These are phyloP conservation scores for Dendrolimus pini DNA, from an alignment of 2,888 invertebrate species.

Conservation along the genomic window DNA sequence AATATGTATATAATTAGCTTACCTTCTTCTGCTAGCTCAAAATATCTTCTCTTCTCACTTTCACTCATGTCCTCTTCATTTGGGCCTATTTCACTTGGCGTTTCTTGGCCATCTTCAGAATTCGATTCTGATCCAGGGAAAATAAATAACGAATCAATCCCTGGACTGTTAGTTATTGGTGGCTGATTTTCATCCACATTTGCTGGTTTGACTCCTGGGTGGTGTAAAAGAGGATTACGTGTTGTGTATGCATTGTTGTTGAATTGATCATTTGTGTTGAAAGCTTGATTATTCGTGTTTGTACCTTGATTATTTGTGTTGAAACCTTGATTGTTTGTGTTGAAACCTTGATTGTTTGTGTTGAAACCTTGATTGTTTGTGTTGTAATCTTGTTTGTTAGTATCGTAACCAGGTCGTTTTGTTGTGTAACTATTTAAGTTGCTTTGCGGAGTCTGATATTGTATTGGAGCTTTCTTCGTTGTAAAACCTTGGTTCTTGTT, in stretches of 20 bases:
- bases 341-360: background rate
- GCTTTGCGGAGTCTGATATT: too few relatives aligned
- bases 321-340: background rate
- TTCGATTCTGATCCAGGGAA: conserved; percentile 15
- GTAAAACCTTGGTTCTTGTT: background rate
- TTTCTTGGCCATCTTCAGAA: conserved; percentile 19
- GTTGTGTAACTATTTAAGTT: too few relatives aligned
- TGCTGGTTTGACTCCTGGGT: conserved; percentile 48
- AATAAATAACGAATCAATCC: conserved; percentile 11
- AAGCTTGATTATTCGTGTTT: background rate
- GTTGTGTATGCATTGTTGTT: conserved; percentile 14
- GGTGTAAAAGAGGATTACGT: conserved; percentile 25
- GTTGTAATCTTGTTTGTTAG: background rate
- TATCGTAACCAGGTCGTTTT: background rate
- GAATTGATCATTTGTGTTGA: background rate
- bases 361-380: too few relatives aligned
- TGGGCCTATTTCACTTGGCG: conserved; percentile 40
- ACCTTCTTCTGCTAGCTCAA: conserved; percentile 52
- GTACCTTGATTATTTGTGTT: background rate
- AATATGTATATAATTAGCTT: conserved; percentile 16
- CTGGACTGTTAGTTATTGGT: conserved; percentile 53
- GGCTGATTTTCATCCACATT: conserved; percentile 34
- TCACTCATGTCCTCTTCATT: conserved; percentile 53
- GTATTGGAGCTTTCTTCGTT: too few relatives aligned
- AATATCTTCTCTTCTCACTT: conserved; percentile 38